Evolutionary conservation across 2,888 invertebrate genomes (phyloP), one percentile per base, ranked within the genome.

Genomic region (Nomada ferruginata): DNA sequence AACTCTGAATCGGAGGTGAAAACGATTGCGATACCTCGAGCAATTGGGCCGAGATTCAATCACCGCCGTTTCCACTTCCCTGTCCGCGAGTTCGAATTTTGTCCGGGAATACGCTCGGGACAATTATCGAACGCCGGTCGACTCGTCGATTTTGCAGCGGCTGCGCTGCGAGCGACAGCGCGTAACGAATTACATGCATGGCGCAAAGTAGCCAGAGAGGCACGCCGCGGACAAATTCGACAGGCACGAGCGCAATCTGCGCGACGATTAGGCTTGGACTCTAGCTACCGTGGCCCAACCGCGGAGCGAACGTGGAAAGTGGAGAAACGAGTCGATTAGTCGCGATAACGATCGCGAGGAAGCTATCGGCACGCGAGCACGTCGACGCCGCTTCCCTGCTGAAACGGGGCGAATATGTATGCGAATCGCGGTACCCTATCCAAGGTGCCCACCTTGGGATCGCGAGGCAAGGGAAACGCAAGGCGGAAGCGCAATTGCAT

Each of bases 111-210:
- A 61, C 59, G 77, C 70, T 59, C 77, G 0, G 2, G 65, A 15
- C 74, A 68, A 78, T 78, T 79, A 79, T 79, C 79, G 70, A 77
- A 60, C 60, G 47, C 57, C 52, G n/a, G 69, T 65, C 69, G 69
- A 57, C 53, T 5, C 29, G 53, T 76, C 79, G 64, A 76, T 70
- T 70, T 79, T 52, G 69, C 69, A 55, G 61, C 36, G 66, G 61
- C 59, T n/a, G 64, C 64, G 64, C 57, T 64, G 52, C 63, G 63
- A 66, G 66, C 78, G 78, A 75, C 78, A 60, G 75, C 36, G 61
- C 50, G 63, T 63, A 63, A 74, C 15, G 47, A 15, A 47, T 13
- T 2, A 2, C 44, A 10, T 10, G 13, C 44, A 0, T 29, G 0
- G 44, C 44, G 13, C 44, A 2, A 47, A 4, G 13, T 13, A 0